Base-by-base conservation (phyloP, 2,888 invertebrate species). In the Trypoxylon attenuatum region DNA sequence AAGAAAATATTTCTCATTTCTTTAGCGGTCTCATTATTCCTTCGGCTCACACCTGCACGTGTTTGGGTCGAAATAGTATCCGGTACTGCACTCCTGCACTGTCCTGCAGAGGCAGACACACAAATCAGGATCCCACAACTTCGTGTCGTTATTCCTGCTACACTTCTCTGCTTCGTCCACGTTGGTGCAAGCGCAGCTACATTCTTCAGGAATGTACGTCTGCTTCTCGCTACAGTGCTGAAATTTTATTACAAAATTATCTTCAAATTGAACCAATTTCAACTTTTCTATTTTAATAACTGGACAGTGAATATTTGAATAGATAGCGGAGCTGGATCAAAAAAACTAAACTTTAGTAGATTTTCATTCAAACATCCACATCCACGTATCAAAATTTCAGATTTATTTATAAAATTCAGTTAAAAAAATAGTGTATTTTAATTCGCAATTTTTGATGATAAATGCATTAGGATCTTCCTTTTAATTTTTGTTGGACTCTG, bases 61-160 rank as follows among this genome's bases (percentile, higher is more conserved):
- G 33, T 87, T 86, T 52, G 88, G 88, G 81, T 93, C 91, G 80
- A 90, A 92, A 68, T 86, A 87, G 54, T 87, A 89, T 42, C 92
- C 92, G 1, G 91, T 90, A 19, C 90, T 89, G 84, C 93, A 93
- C 29, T 89, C 88, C 19, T 86, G 80, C 6, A 83, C 79, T 23
- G 89, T 88, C 29, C 89, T 87, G 74, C 93, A 93, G 49, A 88
- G 85, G 74, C 93, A 93, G 8, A 87, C 82, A 77, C 93, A 93
- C 0, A 85, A 82, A 4, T 88, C 83, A 5, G 89, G 86, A 78
- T 92, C 89, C 93, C 93, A 93, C 16, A 90, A 81, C 83, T 91
- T 92, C 10, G 85, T 87, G 0, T 79, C 82, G 19, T 86, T 87
- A 47, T 88, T 84, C 66, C 88, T 66, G 2, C 78, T 69, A 77